Base-by-base conservation (phyloP, 92 coral and sea anemone genomes). In the Actinostola sp. region DNA sequence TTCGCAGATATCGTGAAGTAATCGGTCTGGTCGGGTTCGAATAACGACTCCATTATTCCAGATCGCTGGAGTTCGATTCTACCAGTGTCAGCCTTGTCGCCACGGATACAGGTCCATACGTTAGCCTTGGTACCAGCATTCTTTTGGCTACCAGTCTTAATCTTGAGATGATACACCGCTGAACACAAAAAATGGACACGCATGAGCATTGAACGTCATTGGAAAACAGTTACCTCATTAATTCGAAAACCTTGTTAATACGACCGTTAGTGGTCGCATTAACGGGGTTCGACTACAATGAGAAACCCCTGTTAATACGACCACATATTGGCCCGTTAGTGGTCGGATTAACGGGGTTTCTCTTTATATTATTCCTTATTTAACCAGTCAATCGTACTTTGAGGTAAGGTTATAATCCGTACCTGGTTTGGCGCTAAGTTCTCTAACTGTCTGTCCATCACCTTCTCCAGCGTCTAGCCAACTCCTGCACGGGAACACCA, bases 11-110 rank as follows among this genome's bases (percentile, higher is more conserved):
- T 73, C 27, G 97, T 95, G 49, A 95, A 95, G 82, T 91, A 95
- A 72, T 95, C 99, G 43, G 99, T 92, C 45, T 95, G 97, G 35
- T 93, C 94, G 50, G 96, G 87, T 53, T 88, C 99, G 80, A 95
- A 95, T 39, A 92, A 71, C 32, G 75, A 75, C 63, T 90, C 93
- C 92, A 87, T 72, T 64, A 78, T 87, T 3, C 97, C 99, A 10
- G 97, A 89, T 77, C 92, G 87, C 51, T 90, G 73, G 19, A 95
- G 85, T 51, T 92, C 90, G 9, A 95, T 92, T 25, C 75, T 76
- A 0, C 99, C 99, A 0, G 99, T 95, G 52, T 88, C 96, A 0
- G 96, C 99, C 69, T 87, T 85, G 36, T 95, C 99, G 0, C 99
- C 99, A 79, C 78, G 81, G 27, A 95, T 92, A 61, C 92, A 93